These are phyloP conservation scores for Xenentodon cancila DNA, from an alignment of 2,797 vertebrate genomes.

Conservation along the genomic window DNA sequence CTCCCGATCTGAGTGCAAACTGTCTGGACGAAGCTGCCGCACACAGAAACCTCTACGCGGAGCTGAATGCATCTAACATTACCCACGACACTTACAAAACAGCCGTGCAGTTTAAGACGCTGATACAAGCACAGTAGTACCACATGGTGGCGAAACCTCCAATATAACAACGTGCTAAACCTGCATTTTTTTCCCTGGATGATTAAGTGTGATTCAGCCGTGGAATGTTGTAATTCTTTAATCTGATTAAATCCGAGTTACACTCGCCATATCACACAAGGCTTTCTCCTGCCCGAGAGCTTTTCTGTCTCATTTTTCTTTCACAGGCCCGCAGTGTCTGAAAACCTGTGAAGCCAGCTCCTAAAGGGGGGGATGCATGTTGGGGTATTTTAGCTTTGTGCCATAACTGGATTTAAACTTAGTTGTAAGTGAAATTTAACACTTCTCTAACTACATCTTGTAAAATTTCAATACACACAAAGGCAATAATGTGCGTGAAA, in stretches of 20 bases:
- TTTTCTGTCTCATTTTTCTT: slow-evolving; percentile 29
- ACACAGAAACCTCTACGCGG: background rate
- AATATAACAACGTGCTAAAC: slow-evolving; percentile 50
- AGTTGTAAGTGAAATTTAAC: no score
- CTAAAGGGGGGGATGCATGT: slow-evolving; percentile 6
- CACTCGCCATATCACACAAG: slow-evolving; percentile 48
- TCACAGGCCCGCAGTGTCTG: slow-evolving; percentile 6
- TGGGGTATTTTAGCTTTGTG: background rate
- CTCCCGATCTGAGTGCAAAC: slow-evolving; percentile 26
- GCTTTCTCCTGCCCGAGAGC: slow-evolving; percentile 36
- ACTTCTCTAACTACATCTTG: no score
- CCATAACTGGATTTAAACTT: background rate
- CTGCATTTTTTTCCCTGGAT: slow-evolving; percentile 52
- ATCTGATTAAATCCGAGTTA: slow-evolving; percentile 80
- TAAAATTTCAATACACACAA: no score
- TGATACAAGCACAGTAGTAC: slow-evolving; percentile 16
- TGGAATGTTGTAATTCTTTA: slow-evolving; percentile 83
- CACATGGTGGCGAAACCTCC: slow-evolving; percentile 29
- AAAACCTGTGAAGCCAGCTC: slow-evolving; percentile 13
- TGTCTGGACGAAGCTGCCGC: slow-evolving; percentile 5
- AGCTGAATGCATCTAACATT: slow-evolving; percentile 24
- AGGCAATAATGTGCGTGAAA: no score
- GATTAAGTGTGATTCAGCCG: slow-evolving; percentile 56
- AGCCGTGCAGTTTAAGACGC: background rate
- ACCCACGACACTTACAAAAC: slow-evolving; percentile 1